Conservation (phyloP, 2,113 vertebrate species). For the Nothobranchius furzeri region DNA sequence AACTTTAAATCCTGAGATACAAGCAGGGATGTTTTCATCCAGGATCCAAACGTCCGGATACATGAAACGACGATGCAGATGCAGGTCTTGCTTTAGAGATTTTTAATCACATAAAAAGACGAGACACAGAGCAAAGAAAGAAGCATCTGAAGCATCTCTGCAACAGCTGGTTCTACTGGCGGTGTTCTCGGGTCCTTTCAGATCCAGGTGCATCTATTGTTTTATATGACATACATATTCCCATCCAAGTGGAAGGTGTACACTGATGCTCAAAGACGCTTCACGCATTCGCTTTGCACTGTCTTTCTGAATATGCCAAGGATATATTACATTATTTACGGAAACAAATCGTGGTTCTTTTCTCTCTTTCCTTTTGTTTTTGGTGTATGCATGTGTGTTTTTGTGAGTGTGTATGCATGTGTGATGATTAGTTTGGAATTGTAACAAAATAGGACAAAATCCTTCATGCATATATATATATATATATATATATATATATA, state of each 20-base stretch:
- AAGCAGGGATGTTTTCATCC: conserved; percentile 41
- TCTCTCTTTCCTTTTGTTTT: conserved; percentile 51
- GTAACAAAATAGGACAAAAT: conserved; percentile 69
- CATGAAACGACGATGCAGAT: conserved; percentile 38
- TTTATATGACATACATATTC: conserved; percentile 47
- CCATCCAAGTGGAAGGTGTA: conserved; percentile 39
- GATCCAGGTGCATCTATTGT: conserved; percentile 56
- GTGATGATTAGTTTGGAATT: conserved; percentile 49
- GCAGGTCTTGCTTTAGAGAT: conserved; percentile 30
- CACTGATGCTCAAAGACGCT: conserved; percentile 46
- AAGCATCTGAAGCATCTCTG: conserved; percentile 37
- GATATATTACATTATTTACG: conserved; percentile 69
- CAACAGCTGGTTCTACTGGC: conserved; percentile 36
- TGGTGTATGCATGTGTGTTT: conserved; percentile 63
- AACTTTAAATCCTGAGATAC: conserved; percentile 27
- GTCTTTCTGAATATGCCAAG: conserved; percentile 79
- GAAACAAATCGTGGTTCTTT: conserved; percentile 44
- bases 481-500: too few relatives aligned
- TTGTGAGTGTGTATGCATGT: conserved; percentile 63
- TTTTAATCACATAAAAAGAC: conserved; percentile 28
- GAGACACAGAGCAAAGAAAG: conserved; percentile 14
- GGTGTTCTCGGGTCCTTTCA: conserved; percentile 22
- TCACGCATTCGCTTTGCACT: conserved; percentile 69
- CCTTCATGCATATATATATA: conserved; percentile 1
- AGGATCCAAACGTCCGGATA: conserved; percentile 49